phyloP scores from a whole-genome alignment of 1,140 invertebrate genomes.

The Solenopsis invicta region DNA sequence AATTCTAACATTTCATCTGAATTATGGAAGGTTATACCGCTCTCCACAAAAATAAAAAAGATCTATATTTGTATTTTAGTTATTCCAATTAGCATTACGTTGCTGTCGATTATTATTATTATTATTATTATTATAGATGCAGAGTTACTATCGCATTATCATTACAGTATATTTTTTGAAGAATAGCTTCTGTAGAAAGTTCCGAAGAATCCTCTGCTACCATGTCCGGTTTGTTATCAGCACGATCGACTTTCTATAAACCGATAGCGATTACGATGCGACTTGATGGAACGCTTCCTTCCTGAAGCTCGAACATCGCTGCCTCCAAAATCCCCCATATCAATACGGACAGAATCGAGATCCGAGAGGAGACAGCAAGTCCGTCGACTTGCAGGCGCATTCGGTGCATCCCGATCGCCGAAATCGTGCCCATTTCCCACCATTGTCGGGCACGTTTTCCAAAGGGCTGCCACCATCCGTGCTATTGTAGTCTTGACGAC shows the following conservation, averaged over 20 bases:
- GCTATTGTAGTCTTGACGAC: constrained; percentile 74
- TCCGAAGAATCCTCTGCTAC: not conserved
- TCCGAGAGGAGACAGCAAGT: not conserved
- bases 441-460: constrained; percentile 74
- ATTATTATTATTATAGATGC: no score
- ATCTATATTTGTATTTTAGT: not conserved
- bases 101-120: no score
- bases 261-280: constrained; percentile 11
- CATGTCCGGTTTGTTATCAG: not conserved
- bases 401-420: constrained; percentile 38
- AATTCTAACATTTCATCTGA: not conserved
- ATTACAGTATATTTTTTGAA: not conserved
- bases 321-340: constrained; percentile 16
- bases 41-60: no score
- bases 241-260: constrained; percentile 36
- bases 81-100: not conserved
- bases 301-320: not conserved
- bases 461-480: constrained; percentile 35
- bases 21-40: not conserved
- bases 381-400: constrained; percentile 24
- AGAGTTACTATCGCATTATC: not conserved
- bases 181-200: constrained; percentile 7
- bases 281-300: constrained; percentile 16
- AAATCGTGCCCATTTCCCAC: constrained; percentile 55
- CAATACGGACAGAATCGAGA: constrained; percentile 35